These are phyloP conservation scores for Porites divaricata DNA, from an alignment of 92 coral and sea anemone species.

Conservation along the genomic window DNA sequence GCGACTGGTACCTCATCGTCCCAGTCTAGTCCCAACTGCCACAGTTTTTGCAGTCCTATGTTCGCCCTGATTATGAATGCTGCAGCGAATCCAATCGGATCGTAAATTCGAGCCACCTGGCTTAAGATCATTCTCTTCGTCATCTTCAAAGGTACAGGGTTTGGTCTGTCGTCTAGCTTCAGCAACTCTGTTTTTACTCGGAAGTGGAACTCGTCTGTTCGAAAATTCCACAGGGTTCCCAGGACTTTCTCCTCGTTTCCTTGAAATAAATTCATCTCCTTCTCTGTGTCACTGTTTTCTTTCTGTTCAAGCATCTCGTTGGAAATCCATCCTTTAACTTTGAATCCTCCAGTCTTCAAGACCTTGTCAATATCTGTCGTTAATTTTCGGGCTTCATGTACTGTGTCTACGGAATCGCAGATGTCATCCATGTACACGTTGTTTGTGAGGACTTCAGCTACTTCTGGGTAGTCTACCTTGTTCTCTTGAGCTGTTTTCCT, in stretches of 20 bases:
- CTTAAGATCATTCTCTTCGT: conserved; percentile 47
- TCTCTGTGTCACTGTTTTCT: background rate
- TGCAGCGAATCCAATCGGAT: conserved; percentile 70
- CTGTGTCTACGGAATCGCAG: conserved; percentile 63
- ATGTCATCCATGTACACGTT: conserved; percentile 76
- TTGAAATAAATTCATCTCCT: conserved; percentile 1
- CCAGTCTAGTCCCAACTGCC: conserved; percentile 66
- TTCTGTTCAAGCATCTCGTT: conserved; percentile 38
- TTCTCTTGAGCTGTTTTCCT: conserved; percentile 62
- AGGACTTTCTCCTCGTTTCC: conserved; percentile 57
- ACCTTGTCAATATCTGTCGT: conserved; percentile 59
- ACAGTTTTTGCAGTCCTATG: conserved; percentile 55
- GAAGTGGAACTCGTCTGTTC: conserved; percentile 40
- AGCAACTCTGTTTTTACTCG: conserved; percentile 21
- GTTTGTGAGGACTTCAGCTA: conserved; percentile 53
- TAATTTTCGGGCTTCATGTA: conserved; percentile 29
- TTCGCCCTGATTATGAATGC: conserved; percentile 61
- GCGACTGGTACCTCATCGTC: conserved; percentile 51
- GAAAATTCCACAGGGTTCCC: conserved; percentile 56
- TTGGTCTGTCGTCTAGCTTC: conserved; percentile 2
- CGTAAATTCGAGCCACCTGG: conserved; percentile 55
- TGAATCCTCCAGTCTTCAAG: conserved; percentile 71
- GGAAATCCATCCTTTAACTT: conserved; percentile 70
- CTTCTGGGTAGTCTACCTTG: conserved; percentile 50
- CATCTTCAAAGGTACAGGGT: conserved; percentile 16